These are phyloP conservation scores for Tenebrio molitor DNA, from an alignment of 1,140 invertebrate species.

Conservation along the genomic window DNA sequence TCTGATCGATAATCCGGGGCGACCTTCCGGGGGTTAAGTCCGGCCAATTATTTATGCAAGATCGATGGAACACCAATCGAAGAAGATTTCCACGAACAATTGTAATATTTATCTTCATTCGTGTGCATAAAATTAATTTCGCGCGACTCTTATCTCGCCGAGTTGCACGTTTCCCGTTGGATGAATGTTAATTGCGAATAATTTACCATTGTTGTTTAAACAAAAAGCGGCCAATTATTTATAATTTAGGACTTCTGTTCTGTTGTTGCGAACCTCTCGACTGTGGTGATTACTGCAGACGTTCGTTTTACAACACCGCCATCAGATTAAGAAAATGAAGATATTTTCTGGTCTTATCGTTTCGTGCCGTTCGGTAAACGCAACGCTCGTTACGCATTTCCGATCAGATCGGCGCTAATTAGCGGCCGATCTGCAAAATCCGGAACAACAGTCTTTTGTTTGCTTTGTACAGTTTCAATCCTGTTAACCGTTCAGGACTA, in stretches of 20 bases:
- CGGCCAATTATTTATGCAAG: slow-evolving; percentile 16
- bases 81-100: no score
- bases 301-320: background rate
- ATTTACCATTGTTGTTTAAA: slow-evolving; percentile 34
- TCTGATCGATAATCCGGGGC: background rate
- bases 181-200: slow-evolving; percentile 18
- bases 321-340: background rate
- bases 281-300: background rate
- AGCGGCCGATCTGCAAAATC: no score
- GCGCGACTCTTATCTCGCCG: background rate
- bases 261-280: background rate
- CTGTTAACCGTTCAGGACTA: background rate
- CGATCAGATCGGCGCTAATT: no score
- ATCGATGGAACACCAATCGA: slow-evolving; percentile 22
- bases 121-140: slow-evolving; percentile 19
- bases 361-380: no score
- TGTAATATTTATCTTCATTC: slow-evolving; percentile 24
- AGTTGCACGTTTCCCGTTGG: slow-evolving; percentile 11
- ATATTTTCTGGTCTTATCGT: no score
- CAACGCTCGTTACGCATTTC: no score
- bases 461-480: background rate
- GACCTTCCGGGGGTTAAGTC: background rate
- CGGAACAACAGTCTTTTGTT: no score
- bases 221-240: slow-evolving; percentile 26
- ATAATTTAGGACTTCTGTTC: background rate